phyloP scores from a whole-genome alignment of 2,113 vertebrate species.

The Electrona antarctica region DNA sequence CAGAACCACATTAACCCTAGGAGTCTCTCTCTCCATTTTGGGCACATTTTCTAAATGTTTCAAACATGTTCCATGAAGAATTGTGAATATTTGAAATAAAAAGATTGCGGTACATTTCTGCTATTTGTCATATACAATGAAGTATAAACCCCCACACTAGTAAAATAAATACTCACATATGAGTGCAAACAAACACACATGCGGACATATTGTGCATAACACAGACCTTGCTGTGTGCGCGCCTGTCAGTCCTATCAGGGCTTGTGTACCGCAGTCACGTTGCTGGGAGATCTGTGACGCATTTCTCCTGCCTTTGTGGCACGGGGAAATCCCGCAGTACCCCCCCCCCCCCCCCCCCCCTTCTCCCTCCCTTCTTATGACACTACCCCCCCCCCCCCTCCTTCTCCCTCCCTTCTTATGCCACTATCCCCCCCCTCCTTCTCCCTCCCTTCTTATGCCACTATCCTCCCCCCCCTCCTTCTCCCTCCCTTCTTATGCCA shows the following conservation, averaged over 20 bases:
- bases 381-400: background rate
- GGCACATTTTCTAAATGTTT: no score
- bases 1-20: no score
- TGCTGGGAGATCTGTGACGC: constrained; percentile 29
- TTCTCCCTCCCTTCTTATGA: background rate
- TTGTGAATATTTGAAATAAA: background rate
- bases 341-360: background rate
- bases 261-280: constrained; percentile 40
- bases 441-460: background rate
- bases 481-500: background rate
- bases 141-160: background rate
- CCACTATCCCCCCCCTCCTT: background rate
- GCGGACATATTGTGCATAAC: background rate
- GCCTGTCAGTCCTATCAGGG: background rate
- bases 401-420: no score
- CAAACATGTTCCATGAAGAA: no score
- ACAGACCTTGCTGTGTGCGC: background rate
- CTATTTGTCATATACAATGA: no score
- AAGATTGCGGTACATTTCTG: no score
- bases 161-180: constrained; percentile 6
- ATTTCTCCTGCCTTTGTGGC: constrained; percentile 26
- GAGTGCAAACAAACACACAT: background rate
- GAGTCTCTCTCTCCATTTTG: no score
- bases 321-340: constrained; percentile 40
- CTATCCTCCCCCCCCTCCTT: background rate